Conservation (phyloP, 1,140 invertebrate genomes). For the Copidosoma floridanum region DNA sequence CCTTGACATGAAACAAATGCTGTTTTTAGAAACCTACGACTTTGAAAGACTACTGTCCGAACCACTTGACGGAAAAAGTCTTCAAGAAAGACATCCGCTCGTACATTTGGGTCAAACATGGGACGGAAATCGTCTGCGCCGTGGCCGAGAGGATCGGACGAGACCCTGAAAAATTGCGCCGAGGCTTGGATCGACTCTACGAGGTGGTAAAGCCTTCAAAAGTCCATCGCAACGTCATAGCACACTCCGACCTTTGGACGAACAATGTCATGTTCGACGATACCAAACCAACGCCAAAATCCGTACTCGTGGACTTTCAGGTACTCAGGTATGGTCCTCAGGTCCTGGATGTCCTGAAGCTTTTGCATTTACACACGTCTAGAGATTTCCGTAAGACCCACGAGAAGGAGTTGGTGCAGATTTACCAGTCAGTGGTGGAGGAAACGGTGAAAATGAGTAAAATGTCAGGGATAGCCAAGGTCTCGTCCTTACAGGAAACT, state of each 20-base stretch:
- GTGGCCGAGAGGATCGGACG: neutral
- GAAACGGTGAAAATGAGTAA: neutral
- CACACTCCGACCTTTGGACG: neutral
- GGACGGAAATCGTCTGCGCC: neutral
- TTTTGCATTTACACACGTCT: neutral
- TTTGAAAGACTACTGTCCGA: neutral
- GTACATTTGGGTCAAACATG: neutral
- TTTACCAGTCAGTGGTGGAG: neutral
- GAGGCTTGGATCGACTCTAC: neutral
- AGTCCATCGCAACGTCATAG: neutral
- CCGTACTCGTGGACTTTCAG: neutral
- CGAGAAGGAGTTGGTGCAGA: neutral
- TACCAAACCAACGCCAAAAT: neutral
- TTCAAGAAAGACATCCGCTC: neutral
- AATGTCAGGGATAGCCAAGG: neutral
- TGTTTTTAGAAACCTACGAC: neutral
- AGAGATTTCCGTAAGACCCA: neutral
- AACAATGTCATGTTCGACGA: neutral
- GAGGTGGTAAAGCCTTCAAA: neutral
- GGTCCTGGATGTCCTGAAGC: neutral
- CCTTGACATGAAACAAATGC: conserved; percentile 35
- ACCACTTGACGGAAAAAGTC: neutral
- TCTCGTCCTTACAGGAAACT: neutral
- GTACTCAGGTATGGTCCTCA: neutral
- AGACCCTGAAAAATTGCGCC: neutral